Base-by-base conservation (phyloP, 2,113 vertebrate genomes). In the Zingel zingel region DNA sequence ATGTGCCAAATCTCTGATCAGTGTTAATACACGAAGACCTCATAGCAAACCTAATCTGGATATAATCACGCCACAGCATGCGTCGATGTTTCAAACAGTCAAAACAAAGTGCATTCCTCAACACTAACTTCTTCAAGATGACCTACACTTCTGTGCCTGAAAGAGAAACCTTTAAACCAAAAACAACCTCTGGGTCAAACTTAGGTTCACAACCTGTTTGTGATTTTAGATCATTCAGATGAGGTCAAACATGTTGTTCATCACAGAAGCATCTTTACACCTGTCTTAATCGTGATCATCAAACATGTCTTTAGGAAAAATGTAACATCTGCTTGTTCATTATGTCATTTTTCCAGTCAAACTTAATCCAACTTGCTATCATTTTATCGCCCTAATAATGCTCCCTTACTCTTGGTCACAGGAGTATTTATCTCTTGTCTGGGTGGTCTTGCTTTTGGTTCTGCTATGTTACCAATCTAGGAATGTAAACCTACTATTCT, bases 41-140 rank as follows among this genome's bases (percentile, higher is more conserved):
- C 69, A 77, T 50, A 39, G 45, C 39, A 85, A 43, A 73, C 36
- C 36, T 47, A 53, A 83, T 85, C 79, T 83, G 86, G 73, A 74
- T 69, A 80, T 74, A n/a, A 70, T 93, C 85, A 87, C 13, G 58
- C 43, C 69, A 83, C 13, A 69, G 47, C 71, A 71, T 53, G 62
- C 0, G 21, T 5, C 45, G 33, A 47, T 50, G 77, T 77, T 78
- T 80, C 59, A 83, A 93, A 88, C 48, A 78, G 77, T 74, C 74
- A 72, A 79, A 89, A 77, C 79, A 81, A 84, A 74, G 70, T 11
- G 33, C 83, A 93, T 92, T 93, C 89, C 91, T 82, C 72, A 86
- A 85, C 91, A 88, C 86, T 92, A 88, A 89, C 68, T 77, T 84
- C 43, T 84, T 65, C 54, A 58, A 61, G 51, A 85, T 91, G 88